Evolutionary conservation across 2,888 invertebrate genomes (phyloP).

Genomic region (Pasiphila rectangulata): DNA sequence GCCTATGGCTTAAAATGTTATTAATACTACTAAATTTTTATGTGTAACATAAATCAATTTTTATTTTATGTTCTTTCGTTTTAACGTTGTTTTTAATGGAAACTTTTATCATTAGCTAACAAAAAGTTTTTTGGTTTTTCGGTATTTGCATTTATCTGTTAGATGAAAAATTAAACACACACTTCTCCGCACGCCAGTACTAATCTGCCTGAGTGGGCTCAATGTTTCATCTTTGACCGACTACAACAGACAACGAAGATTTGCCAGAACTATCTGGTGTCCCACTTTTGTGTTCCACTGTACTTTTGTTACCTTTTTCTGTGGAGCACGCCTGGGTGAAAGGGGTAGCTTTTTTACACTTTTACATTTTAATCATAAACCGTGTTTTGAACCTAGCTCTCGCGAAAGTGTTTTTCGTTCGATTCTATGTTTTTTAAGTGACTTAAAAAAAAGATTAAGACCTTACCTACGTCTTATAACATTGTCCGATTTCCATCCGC

Average conservation of each 20-base stretch:
- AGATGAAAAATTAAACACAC: background rate
- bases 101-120: no score
- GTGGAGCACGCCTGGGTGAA: background rate
- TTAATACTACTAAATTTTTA: no score
- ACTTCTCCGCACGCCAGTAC: conserved; percentile 21
- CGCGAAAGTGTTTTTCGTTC: no score
- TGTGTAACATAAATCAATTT: no score
- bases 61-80: no score
- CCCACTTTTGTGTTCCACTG: conserved; percentile 14
- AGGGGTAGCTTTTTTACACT: conserved; percentile 1
- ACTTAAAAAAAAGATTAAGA: background rate
- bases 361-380: conserved; percentile 8
- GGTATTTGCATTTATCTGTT: no score
- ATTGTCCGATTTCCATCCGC: no score
- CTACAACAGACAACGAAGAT: conserved; percentile 14
- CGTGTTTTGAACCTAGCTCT: background rate
- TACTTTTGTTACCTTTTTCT: conserved; percentile 15
- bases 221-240: conserved; percentile 16
- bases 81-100: no score
- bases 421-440: background rate
- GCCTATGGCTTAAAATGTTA: no score
- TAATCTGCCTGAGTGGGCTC: conserved; percentile 19
- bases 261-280: conserved; percentile 12
- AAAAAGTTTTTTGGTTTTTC: no score
- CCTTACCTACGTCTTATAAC: no score